Percentiles rank a stretch among this genome's conserved stretches.
phyloP scores from a whole-genome alignment of 2,888 invertebrate genomes.

The Pachydiplax longipennis region DNA sequence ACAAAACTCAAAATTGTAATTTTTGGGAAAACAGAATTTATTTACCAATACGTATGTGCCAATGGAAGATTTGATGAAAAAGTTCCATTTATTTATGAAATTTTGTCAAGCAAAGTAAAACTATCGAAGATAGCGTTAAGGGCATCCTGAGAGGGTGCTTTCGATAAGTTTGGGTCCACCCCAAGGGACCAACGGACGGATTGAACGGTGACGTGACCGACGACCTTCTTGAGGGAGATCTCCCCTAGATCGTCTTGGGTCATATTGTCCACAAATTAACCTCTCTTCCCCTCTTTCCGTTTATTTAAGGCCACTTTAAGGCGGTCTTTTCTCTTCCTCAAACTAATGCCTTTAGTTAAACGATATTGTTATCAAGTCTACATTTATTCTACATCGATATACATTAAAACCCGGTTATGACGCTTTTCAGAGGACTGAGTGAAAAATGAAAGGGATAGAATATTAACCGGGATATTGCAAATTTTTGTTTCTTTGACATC shows the following conservation, averaged over 20 bases:
- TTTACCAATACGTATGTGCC: neutral
- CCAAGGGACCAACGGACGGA: neutral
- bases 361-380: no score
- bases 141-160: neutral
- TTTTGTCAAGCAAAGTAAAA: neutral
- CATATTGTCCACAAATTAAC: constrained; percentile 46
- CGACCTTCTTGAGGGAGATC: constrained; percentile 3
- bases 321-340: no score
- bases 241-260: constrained; percentile 13
- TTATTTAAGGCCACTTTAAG: no score
- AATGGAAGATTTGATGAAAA: neutral
- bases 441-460: no score
- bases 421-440: no score
- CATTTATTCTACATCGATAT: no score
- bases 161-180: neutral
- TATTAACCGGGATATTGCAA: no score
- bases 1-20: no score
- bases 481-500: no score
- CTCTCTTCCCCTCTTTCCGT: neutral
- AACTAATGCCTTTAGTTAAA: no score
- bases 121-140: neutral
- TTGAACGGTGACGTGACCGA: neutral
- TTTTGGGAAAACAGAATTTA: neutral
- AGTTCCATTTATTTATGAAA: neutral
- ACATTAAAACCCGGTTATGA: no score